Evolutionary conservation across 2,113 vertebrate genomes (phyloP).

Genomic region (Scopus umbretta): DNA sequence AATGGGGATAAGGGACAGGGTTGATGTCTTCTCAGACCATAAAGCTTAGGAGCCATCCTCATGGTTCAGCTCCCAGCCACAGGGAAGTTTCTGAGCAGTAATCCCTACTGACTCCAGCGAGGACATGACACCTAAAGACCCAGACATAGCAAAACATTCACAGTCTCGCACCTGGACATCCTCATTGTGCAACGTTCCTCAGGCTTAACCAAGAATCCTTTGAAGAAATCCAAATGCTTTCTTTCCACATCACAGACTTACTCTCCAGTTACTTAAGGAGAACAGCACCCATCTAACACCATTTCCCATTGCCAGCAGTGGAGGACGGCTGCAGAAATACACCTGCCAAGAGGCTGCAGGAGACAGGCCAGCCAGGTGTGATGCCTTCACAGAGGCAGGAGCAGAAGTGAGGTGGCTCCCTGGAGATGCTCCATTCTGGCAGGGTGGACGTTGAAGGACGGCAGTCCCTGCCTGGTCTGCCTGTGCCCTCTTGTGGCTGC

Average conservation of each 20-base stretch:
- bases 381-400: background rate
- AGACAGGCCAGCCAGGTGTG: background rate
- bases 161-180: background rate
- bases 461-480: background rate
- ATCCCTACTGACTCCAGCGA: background rate
- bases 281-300: background rate
- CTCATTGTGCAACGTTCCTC: background rate
- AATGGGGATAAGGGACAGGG: background rate
- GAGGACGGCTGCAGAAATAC: background rate
- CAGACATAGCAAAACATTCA: background rate
- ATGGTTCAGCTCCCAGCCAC: background rate
- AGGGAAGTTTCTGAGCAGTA: background rate
- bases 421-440: background rate
- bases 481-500: constrained; percentile 34
- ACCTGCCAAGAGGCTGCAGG: background rate
- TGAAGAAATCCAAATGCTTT: constrained; percentile 67
- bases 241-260: background rate
- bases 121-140: background rate
- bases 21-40: background rate
- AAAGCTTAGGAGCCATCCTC: background rate
- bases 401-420: background rate
- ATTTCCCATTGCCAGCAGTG: background rate
- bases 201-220: background rate
- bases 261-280: background rate
- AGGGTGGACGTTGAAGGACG: no score